Percentiles rank a stretch among this genome's conserved stretches.
These are phyloP conservation scores for Myoxocephalus aenaeus DNA, from an alignment of 2,797 vertebrate species.

Conservation along the genomic window DNA sequence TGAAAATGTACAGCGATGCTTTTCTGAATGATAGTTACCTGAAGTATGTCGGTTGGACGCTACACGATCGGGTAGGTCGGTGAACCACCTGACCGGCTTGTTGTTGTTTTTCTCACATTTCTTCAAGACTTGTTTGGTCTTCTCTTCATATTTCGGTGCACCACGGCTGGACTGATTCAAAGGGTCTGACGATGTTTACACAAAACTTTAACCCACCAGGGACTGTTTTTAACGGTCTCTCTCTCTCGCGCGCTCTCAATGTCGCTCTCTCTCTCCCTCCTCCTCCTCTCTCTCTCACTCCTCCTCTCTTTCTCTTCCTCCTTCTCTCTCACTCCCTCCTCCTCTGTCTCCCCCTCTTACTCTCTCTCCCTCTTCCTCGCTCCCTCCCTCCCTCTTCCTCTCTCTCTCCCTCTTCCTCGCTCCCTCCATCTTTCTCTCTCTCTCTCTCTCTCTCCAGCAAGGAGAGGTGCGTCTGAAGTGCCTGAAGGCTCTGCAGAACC, in stretches of 20 bases:
- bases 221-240: background rate
- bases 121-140: background rate
- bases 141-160: background rate
- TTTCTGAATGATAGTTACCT: conserved; percentile 99
- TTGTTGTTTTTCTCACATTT: background rate
- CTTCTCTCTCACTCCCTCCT: background rate
- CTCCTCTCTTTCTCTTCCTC: background rate
- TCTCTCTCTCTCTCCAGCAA: conserved; percentile 85
- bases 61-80: conserved; percentile 92
- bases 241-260: background rate
- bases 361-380: background rate
- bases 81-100: background rate
- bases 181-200: background rate
- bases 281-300: too few species aligned
- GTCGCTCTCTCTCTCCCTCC: too few species aligned
- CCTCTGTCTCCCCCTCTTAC: background rate
- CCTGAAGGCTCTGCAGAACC: conserved; percentile 97
- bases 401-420: background rate
- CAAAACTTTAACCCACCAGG: background rate
- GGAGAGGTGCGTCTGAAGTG: conserved; percentile 99
- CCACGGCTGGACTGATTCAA: background rate
- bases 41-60: conserved; percentile 99
- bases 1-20: conserved; percentile 99
- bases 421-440: conserved; percentile 21
- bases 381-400: background rate